phyloP scores from a whole-genome alignment of 2,797 vertebrate species.

The Garrulus glandarius region DNA sequence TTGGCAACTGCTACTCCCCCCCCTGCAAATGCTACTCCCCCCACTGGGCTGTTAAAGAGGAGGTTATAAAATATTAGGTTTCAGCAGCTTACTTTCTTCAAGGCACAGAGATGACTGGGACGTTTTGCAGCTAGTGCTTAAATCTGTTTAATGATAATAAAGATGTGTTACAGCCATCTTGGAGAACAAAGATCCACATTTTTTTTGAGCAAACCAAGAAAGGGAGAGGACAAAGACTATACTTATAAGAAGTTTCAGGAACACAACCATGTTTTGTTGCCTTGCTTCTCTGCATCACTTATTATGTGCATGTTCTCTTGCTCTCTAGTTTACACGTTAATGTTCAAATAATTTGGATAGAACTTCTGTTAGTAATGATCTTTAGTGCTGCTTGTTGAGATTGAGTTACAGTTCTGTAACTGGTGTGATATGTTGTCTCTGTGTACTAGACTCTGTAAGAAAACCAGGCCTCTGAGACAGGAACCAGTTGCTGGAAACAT shows the following conservation, averaged over 20 bases:
- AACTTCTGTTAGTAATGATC: background rate
- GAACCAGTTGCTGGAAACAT: background rate
- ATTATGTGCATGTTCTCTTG: background rate
- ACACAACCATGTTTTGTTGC: background rate
- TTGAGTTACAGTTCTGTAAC: background rate
- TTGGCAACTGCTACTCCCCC: background rate
- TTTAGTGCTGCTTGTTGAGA: background rate
- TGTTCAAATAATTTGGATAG: background rate
- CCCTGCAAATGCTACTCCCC: rapidly evolving
- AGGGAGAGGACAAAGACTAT: background rate
- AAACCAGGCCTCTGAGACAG: background rate
- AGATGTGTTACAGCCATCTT: background rate
- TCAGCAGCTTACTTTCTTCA: background rate
- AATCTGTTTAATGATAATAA: background rate
- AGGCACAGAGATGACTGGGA: background rate
- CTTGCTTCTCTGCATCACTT: background rate
- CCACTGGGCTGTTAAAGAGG: background rate
- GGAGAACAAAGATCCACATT: background rate
- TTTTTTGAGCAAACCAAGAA: background rate
- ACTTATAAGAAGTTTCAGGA: background rate
- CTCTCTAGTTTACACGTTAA: rapidly evolving
- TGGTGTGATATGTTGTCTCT: background rate
- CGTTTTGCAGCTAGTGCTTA: background rate
- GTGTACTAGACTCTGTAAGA: background rate
- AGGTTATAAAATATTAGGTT: background rate